Percentiles rank a stretch among this genome's conserved stretches.
These are phyloP conservation scores for Ceyx melanurus DNA, from an alignment of 2,113 vertebrate species.

Conservation along the genomic window DNA sequence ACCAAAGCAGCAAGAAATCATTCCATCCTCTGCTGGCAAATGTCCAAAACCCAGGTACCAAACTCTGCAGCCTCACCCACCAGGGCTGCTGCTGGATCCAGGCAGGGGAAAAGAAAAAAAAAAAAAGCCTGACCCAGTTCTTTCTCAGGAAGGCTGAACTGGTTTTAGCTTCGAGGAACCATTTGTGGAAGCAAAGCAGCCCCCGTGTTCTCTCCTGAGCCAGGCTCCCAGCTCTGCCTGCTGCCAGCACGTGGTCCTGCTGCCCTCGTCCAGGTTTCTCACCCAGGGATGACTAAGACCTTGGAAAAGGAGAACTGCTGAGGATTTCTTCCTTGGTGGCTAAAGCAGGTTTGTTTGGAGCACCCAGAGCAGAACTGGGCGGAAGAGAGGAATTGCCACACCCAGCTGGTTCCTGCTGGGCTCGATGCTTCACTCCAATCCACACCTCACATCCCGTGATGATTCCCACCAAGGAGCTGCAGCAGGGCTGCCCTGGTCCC, in stretches of 20 bases:
- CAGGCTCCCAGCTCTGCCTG: rapidly evolving
- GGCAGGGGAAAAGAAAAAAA: not conserved
- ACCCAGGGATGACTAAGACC: conserved; percentile 26
- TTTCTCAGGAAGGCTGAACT: not conserved
- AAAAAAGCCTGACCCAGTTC: not conserved
- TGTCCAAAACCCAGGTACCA: not conserved
- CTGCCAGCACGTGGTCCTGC: not conserved
- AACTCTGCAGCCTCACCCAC: not conserved
- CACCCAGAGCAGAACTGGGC: not conserved
- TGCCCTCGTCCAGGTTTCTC: not conserved
- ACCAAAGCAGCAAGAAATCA: not conserved
- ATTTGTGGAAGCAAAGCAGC: not conserved
- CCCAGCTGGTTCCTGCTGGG: conserved; percentile 27
- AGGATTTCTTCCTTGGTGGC: conserved; percentile 21
- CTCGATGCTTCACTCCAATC: not conserved
- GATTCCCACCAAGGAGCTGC: not conserved
- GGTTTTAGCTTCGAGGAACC: not conserved
- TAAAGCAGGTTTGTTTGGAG: conserved; percentile 36
- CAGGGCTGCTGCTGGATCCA: not conserved
- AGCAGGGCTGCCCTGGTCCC: not conserved
- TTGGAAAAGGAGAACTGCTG: not conserved
- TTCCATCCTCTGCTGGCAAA: not conserved
- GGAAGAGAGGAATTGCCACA: conserved; percentile 42
- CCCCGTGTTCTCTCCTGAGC: not conserved
- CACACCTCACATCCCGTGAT: not conserved